Base-by-base conservation (phyloP, 2,888 invertebrate species). In the Belgica antarctica region DNA sequence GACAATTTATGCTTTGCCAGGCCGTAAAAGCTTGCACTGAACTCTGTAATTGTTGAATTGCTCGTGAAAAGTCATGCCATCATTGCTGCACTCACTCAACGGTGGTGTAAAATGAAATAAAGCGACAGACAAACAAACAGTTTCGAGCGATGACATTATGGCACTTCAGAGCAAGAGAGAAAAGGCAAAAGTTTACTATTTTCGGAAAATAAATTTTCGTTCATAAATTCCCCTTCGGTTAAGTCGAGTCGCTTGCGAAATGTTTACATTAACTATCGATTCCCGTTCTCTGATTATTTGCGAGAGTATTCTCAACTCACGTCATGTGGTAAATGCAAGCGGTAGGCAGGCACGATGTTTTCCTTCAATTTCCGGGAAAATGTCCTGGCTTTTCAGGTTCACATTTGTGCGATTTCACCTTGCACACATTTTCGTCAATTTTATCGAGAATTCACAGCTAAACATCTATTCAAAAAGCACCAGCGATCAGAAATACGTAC, bases 121-220 rank as follows among this genome's bases (percentile, higher is more conserved):
- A 52, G 22, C 22, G 52, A 52, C 52, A 52, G 52, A 52, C 52
- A 52, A 52, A 52, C 52, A 52, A 52, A 52, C 52, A 52, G 22
- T 52, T 10, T 22, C 5, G 3, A 17, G 2, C 52, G 22, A 52
- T 22, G 52, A 52, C 52, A 52, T 52, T 22, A 52, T 22, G 17
- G 22, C n/a, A n/a, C n/a, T n/a, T n/a, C n/a, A n/a, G n/a, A n/a
- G n/a, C n/a, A n/a, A n/a, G n/a, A n/a, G n/a, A n/a, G n/a, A n/a
- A n/a, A n/a, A n/a, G n/a, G n/a, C n/a, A n/a, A n/a, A n/a, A n/a
- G n/a, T 12, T 4, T 62, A 41, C 63, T 63, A 63, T 63, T 63
- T 63, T 63, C 25, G 25, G 41, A 63, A 63, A n/a, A n/a, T n/a
- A n/a, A n/a, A n/a, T 22, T 62, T 62, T 62, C 62, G 34, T 34